Conservation (phyloP, 1,140 invertebrate species). For the Spodoptera frugiperda region DNA sequence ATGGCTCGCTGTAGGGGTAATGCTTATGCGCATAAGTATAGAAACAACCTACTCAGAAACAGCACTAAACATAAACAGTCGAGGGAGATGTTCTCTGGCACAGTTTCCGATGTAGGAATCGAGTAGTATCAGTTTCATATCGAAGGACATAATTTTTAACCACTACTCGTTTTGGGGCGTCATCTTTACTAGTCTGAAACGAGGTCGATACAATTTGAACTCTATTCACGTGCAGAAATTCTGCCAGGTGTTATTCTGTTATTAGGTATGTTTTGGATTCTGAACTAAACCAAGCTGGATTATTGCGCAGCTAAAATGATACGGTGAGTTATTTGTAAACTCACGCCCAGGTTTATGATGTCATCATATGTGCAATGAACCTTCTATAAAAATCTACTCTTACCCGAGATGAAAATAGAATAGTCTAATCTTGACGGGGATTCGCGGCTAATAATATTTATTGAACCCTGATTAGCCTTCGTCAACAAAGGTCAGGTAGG, state of each 20-base stretch:
- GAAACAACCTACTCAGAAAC: neutral
- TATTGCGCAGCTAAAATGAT: neutral
- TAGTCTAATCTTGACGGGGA: conserved; percentile 6
- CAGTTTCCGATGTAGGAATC: neutral
- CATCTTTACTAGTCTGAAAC: neutral
- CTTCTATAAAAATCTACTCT: conserved; percentile 17
- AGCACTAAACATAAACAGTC: conserved; percentile 14
- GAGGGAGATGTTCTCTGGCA: neutral
- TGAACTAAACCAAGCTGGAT: conserved; percentile 8
- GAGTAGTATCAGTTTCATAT: conserved; percentile 11
- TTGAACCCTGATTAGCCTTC: conserved; percentile 24
- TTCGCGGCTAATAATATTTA: conserved; percentile 10
- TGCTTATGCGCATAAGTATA: neutral
- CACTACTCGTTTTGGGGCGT: neutral
- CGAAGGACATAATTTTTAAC: conserved; percentile 23
- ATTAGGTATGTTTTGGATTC: neutral
- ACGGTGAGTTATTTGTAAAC: conserved; percentile 28
- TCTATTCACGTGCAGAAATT: neutral
- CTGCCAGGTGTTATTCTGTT: neutral
- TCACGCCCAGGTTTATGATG: conserved; percentile 19
- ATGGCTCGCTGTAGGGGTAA: neutral
- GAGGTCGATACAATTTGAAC: neutral
- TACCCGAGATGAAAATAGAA: conserved; percentile 3
- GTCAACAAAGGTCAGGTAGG: conserved; percentile 9
- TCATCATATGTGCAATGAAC: conserved; percentile 29